A percentile compares a stretch with the other conserved stretches of the same genome.
Evolutionary conservation across 2,888 invertebrate genomes (phyloP).

Genomic region (Tinea pellionella): DNA sequence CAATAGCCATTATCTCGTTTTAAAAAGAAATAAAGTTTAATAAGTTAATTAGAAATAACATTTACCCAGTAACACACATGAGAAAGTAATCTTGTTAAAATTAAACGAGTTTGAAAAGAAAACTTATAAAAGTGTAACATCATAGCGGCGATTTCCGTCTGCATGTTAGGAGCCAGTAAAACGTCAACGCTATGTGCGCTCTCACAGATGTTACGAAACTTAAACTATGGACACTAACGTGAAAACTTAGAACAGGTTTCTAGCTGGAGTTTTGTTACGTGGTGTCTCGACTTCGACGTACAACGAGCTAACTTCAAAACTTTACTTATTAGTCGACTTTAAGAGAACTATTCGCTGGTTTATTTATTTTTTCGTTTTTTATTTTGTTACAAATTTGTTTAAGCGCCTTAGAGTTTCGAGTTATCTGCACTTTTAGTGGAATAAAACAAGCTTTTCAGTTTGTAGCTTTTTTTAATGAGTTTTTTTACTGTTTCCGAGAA

Average conservation of each 20-base stretch:
- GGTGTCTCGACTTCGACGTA: conserved; percentile 12
- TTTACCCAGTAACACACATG: neutral
- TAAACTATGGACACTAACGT: conserved; percentile 21
- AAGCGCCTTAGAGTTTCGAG: conserved; percentile 9
- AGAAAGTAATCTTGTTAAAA: neutral
- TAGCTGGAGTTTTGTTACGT: conserved; percentile 8
- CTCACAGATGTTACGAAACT: conserved; percentile 24
- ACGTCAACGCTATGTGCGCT: conserved; percentile 2
- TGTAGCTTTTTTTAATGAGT: conserved; percentile 2
- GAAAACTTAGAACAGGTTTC: conserved; percentile 28
- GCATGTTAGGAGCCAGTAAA: neutral
- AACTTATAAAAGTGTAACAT: neutral
- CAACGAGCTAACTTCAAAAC: conserved; percentile 13
- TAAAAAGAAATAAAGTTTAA: no score
- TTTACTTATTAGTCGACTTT: conserved; percentile 18
- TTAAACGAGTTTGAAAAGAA: neutral
- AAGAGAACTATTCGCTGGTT: conserved; percentile 13
- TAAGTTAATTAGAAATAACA: no score
- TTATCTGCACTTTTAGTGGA: conserved; percentile 7
- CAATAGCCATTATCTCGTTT: no score
- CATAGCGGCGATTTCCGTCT: neutral
- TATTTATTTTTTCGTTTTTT: conserved; percentile 3
- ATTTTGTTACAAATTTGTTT: conserved; percentile 7
- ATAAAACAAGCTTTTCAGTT: conserved; percentile 8
- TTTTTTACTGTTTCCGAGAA: neutral